Conservation (phyloP, 2,113 vertebrate genomes). For the Zeus faber region DNA sequence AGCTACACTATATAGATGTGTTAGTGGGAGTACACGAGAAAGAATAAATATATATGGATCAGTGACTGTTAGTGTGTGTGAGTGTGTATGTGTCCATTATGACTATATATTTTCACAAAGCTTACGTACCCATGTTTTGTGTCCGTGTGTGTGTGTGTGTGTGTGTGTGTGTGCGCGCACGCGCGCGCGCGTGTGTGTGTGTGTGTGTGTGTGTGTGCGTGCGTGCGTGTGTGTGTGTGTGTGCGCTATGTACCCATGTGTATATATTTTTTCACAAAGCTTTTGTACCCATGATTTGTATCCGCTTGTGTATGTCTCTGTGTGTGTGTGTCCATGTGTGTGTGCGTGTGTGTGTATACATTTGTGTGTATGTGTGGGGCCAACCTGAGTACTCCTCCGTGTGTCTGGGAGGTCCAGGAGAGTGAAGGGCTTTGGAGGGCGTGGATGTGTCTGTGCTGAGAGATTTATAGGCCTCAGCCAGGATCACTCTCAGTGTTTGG, state of each 20-base stretch:
- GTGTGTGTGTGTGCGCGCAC: neutral
- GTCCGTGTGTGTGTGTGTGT: constrained; percentile 14
- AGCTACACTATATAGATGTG: too few species aligned
- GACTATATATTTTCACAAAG: too few species aligned
- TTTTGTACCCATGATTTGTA: too few species aligned
- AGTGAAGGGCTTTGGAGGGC: constrained; percentile 73
- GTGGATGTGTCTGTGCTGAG: constrained; percentile 71
- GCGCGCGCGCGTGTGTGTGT: constrained; percentile 11
- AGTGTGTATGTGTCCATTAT: constrained; percentile 2
- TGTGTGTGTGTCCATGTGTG: constrained; percentile 12
- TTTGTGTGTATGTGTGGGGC: constrained; percentile 40
- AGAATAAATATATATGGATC: too few species aligned
- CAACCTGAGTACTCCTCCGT: constrained; percentile 57
- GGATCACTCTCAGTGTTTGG: constrained; percentile 73
- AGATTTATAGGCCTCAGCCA: constrained; percentile 78
- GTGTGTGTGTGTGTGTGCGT: constrained; percentile 7
- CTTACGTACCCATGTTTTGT: constrained; percentile 5
- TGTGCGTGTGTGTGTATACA: constrained; percentile 23
- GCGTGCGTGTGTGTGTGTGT: neutral
- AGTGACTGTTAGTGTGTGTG: constrained; percentile 5
- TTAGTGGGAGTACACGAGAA: too few species aligned
- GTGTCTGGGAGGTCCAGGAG: constrained; percentile 76
- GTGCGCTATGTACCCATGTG: neutral
- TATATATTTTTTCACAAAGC: too few species aligned
- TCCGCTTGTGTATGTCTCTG: too few species aligned